These are phyloP conservation scores for Hirtodrosophila cameraria DNA, from an alignment of 2,888 invertebrate genomes.

Conservation along the genomic window DNA sequence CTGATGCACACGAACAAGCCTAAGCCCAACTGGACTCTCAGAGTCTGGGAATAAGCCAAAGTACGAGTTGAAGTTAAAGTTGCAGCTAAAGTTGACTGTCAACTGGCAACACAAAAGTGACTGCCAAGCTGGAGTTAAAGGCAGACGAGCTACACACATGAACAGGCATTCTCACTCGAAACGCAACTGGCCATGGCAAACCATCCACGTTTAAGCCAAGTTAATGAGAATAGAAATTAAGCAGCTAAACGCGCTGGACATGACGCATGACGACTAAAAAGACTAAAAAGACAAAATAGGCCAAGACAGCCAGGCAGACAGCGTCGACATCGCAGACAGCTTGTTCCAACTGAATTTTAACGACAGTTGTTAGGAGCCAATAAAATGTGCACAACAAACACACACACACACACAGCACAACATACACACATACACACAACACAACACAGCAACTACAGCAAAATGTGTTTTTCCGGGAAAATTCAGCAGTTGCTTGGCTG, in stretches of 20 bases:
- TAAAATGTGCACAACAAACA: slow-evolving; percentile 45
- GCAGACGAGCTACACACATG: neutral
- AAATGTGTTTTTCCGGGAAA: slow-evolving; percentile 39
- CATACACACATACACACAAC: neutral
- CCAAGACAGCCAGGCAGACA: slow-evolving; percentile 21
- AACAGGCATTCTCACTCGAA: neutral
- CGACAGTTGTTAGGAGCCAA: slow-evolving; percentile 45
- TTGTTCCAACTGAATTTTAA: slow-evolving; percentile 52
- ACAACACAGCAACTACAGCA: slow-evolving; percentile 16
- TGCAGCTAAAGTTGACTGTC: slow-evolving; percentile 18
- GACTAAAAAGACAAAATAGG: slow-evolving; percentile 34
- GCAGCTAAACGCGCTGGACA: slow-evolving; percentile 44
- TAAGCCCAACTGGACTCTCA: slow-evolving; percentile 7
- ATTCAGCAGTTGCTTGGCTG: neutral
- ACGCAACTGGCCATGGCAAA: slow-evolving; percentile 15
- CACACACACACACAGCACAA: slow-evolving; percentile 15
- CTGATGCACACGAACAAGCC: slow-evolving; percentile 12
- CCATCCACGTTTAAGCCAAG: slow-evolving; percentile 32
- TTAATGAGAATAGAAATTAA: slow-evolving; percentile 56
- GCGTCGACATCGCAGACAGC: neutral
- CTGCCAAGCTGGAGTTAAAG: neutral
- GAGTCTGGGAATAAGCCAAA: slow-evolving; percentile 6
- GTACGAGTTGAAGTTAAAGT: slow-evolving; percentile 3
- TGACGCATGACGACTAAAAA: slow-evolving; percentile 55
- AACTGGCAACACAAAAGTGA: slow-evolving; percentile 36